Base-by-base conservation (phyloP, 1,140 invertebrate genomes). In the Trinorchestia longiramus region DNA sequence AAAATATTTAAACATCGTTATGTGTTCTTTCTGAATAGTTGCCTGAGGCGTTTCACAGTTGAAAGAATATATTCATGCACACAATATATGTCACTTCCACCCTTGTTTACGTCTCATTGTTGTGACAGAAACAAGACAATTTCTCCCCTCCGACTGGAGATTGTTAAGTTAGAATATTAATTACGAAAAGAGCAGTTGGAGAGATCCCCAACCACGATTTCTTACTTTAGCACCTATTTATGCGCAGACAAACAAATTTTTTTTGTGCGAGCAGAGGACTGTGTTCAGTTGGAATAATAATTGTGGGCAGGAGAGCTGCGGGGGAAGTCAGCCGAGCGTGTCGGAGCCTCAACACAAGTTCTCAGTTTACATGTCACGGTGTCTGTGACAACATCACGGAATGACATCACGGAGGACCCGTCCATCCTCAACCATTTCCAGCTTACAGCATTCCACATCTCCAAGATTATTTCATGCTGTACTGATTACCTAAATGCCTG, bases 341-440 rank as follows among this genome's bases (percentile, higher is more conserved):
- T 40, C 43, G 40, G 36, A 42, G 40, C 92, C 43, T 11, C 3
- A 47, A 44, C 92, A 44, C 43, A 1, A 47, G 92, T 45, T 44
- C 92, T 94, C 92, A 94, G 45, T 94, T 94, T 94, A 94, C 92
- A 43, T 43, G 92, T 94, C 92, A 47, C 92, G 92, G 92, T 94
- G 92, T 47, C 92, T 40, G 41, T 45, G 92, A 94, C 92, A 43
- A 47, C 92, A 94, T 94, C 92, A 47, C 92, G 43, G 43, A 94
- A 47, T 43, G 44, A n/a, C 43, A 94, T 94, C 92, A 94, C 92
- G 43, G 43, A 45, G 43, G 15, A 77, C 62, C 62, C 15, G 15
- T 23, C 62, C 15, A 23, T 77, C 36, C 62, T 3, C 15, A 77
- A 36, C 28, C 28, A 19, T 77, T 77, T 77, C 62, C 62, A 77